Percentiles rank a stretch among this genome's conserved stretches.
These are phyloP conservation scores for Darevskia mixta DNA, from an alignment of 2,797 vertebrate genomes.

Conservation along the genomic window DNA sequence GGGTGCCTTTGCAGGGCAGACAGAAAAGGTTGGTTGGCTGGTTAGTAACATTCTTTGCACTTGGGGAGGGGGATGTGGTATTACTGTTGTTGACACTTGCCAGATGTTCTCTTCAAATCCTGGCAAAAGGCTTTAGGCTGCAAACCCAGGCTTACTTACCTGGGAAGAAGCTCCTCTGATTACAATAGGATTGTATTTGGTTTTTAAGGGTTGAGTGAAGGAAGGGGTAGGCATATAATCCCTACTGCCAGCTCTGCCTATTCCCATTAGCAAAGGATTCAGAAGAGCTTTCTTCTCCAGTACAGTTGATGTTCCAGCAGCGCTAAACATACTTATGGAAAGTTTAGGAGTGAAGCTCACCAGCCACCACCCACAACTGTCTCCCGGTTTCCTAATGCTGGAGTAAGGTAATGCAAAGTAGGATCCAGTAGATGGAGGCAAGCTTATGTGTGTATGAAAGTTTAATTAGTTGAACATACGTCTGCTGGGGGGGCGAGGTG, in stretches of 20 bases:
- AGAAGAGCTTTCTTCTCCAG: background rate
- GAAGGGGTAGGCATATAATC: background rate
- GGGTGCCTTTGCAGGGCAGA: background rate
- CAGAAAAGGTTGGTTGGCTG: background rate
- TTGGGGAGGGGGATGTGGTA: background rate
- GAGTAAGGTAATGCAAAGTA: background rate
- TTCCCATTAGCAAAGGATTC: background rate
- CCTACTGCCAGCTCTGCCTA: background rate
- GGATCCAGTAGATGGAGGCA: background rate
- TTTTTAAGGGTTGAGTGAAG: background rate
- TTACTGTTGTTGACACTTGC: background rate
- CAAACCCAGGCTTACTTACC: background rate
- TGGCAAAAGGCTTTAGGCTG: background rate
- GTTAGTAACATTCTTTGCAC: background rate
- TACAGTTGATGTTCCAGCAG: no score
- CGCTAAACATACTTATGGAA: background rate
- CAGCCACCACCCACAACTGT: no score
- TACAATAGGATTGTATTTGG: background rate
- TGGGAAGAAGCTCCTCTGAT: background rate
- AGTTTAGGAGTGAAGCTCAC: background rate
- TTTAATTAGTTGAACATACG: background rate
- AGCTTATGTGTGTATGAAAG: background rate
- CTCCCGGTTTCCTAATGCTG: background rate
- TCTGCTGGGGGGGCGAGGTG: background rate
- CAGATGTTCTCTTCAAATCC: background rate